phyloP scores from a whole-genome alignment of 2,888 invertebrate genomes.

The Ceraclea dissimilis region DNA sequence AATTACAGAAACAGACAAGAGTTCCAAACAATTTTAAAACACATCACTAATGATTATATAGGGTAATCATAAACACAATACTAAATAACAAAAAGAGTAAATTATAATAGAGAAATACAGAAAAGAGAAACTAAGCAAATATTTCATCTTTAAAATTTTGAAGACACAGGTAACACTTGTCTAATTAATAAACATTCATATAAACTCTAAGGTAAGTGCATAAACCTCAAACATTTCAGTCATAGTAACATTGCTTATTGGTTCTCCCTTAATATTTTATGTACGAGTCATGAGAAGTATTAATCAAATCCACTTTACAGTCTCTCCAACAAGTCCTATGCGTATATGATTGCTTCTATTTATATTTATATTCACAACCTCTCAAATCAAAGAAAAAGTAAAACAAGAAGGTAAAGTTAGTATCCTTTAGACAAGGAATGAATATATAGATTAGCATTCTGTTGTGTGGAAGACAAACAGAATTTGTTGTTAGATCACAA shows the following conservation, averaged over 20 bases:
- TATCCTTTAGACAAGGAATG: no score
- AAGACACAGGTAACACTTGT: background rate
- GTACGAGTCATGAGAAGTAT: no score
- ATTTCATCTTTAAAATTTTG: background rate
- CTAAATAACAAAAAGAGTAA: background rate
- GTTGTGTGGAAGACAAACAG: no score
- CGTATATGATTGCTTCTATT: background rate
- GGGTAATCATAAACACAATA: background rate
- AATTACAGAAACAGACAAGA: background rate
- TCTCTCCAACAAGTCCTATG: background rate
- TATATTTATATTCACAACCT: background rate
- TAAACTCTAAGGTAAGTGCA: background rate
- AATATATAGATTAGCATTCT: no score
- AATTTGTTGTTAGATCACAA: background rate
- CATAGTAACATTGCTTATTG: background rate
- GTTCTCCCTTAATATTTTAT: background rate
- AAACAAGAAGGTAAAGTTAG: no score
- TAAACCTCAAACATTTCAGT: background rate
- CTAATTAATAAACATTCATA: background rate
- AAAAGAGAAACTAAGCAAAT: slow-evolving; percentile 1
- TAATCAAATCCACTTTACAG: background rate
- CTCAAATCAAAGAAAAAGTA: no score
- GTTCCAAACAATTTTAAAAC: background rate
- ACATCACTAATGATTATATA: background rate
- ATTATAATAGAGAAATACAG: slow-evolving; percentile 2